Evolutionary conservation across 37 sponge, comb jelly and placozoan species (phyloP).

Genomic region (Oscarella lobularis): DNA sequence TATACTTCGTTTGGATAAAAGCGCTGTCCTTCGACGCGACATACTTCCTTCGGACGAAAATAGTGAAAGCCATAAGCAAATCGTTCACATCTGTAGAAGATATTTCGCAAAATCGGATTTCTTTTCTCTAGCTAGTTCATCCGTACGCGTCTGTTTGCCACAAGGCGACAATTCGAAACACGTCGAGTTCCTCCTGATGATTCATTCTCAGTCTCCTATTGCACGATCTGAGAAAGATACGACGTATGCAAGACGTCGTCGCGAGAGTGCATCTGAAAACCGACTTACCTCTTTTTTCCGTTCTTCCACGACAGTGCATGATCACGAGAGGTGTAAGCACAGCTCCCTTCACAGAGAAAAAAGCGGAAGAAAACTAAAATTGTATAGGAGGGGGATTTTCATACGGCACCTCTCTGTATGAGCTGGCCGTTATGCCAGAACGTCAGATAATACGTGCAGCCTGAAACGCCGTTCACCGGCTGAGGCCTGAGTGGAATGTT

Average conservation of each 20-base stretch:
- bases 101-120: too few species aligned
- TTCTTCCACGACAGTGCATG: not conserved
- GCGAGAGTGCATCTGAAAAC: not conserved
- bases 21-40: not conserved
- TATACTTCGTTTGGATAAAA: not conserved
- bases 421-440: not conserved
- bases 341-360: not conserved
- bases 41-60: not conserved
- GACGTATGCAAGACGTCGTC: not conserved
- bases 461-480: not conserved
- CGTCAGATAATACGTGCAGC: not conserved
- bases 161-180: not conserved
- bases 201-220: not conserved
- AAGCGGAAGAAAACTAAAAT: not conserved
- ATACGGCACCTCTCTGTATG: not conserved
- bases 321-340: constrained; percentile 2
- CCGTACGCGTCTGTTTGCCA: not conserved
- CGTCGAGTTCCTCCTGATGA: not conserved
- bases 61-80: not conserved
- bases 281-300: not conserved
- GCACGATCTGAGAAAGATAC: not conserved
- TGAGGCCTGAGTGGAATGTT: not conserved
- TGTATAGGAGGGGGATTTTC: not conserved
- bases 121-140: not conserved
- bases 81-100: not conserved